Base-by-base conservation (phyloP, 2,888 invertebrate species). In the Chouioia cunea region DNA sequence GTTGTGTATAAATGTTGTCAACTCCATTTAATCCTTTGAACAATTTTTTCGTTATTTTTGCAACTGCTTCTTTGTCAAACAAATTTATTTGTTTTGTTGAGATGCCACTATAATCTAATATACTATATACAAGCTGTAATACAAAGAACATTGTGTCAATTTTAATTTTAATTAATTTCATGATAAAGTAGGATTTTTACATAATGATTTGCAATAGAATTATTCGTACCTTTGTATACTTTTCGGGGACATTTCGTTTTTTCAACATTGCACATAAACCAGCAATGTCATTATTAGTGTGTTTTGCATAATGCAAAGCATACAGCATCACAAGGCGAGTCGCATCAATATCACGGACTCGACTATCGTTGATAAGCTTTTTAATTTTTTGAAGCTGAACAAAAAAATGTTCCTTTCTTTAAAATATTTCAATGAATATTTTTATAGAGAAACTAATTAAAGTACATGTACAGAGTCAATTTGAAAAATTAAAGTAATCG, bases 1-100 rank as follows among this genome's bases (percentile, higher is more conserved):
- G 99, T 82, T 99, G 99, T 0, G 99, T 99, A 87, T 97, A 99
- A 73, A 99, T 96, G 86, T 99, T 99, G 84, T 99, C 99, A 0
- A 99, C 98, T 0, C 98, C 99, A 87, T 93, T 95, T 20, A 97
- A 87, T 18, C 95, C 95, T 90, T 93, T 97, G 82, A 92, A 94
- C 80, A 92, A 91, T 84, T 94, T 89, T 86, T 97, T 97, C 0
- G 97, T 97, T 77, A 97, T 95, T 80, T 97, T 95, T 0, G 92
- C 92, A 58, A 96, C 94, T 77, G 93, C 93, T 82, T 93, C 92
- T 65, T 92, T 89, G 2, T 93, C 93, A 82, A 97, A 96, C 72
- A 97, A 87, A 85, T 97, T 97, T 74, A 89, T 91, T 80, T 93
- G 93, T 54, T 96, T 87, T 0, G 92, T 91, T 82, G 93, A 93